phyloP scores from a whole-genome alignment of 2,888 invertebrate species.

The Therioaphis trifolii region DNA sequence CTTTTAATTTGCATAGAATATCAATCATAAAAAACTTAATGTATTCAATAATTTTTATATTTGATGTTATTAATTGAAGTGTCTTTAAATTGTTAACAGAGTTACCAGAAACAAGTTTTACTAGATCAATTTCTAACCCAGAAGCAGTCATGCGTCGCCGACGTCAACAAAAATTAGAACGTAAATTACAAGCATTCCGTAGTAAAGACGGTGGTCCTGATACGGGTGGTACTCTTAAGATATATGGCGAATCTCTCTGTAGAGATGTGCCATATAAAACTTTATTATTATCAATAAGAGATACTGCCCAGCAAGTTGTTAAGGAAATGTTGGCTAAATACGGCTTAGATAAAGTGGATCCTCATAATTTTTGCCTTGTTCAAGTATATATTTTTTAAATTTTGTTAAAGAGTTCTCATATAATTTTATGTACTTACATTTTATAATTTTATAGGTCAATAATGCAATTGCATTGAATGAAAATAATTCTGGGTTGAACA shows the following conservation, averaged over 20 bases:
- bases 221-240: slow-evolving; percentile 90
- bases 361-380: slow-evolving; percentile 91
- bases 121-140: slow-evolving; percentile 98
- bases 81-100: slow-evolving; percentile 76
- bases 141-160: slow-evolving; percentile 98
- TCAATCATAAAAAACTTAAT: too few relatives aligned
- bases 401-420: too few relatives aligned
- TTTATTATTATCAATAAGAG: slow-evolving; percentile 89
- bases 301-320: slow-evolving; percentile 92
- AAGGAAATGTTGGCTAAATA: slow-evolving; percentile 98
- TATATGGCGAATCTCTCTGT: slow-evolving; percentile 96
- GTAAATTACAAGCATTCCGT: slow-evolving; percentile 94
- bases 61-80: too few relatives aligned
- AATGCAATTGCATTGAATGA: slow-evolving; percentile 63
- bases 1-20: too few relatives aligned
- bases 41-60: too few relatives aligned
- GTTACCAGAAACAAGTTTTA: slow-evolving; percentile 97
- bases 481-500: slow-evolving; percentile 68
- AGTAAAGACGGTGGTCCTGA: slow-evolving; percentile 96
- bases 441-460: slow-evolving; percentile 44
- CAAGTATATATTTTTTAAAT: slow-evolving; percentile 80
- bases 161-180: slow-evolving; percentile 95
- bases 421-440: not conserved
- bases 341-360: slow-evolving; percentile 89
- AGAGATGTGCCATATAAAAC: slow-evolving; percentile 99